Conservation (phyloP, 2,888 invertebrate species). For the Caenorhabditis sp. region DNA sequence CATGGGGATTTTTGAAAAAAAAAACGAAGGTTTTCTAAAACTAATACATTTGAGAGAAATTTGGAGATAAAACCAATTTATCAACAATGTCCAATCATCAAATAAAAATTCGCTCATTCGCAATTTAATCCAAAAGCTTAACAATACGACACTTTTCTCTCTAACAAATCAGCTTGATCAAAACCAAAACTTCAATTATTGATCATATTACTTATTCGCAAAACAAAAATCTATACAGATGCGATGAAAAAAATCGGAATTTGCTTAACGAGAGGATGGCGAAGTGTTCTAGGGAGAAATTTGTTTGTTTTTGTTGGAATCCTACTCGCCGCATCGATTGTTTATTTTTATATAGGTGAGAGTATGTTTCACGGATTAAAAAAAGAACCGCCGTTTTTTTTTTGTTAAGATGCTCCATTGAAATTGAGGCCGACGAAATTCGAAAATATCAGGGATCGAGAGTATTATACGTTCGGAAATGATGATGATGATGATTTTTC, state of each 20-base stretch:
- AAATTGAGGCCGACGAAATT: slow-evolving; percentile 6
- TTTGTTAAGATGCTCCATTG: slow-evolving; percentile 26
- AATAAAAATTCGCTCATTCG: too few species aligned
- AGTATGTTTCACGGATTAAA: slow-evolving; percentile 12
- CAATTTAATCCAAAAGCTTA: too few species aligned
- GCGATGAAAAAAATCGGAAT: slow-evolving; percentile 40
- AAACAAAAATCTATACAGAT: slow-evolving; percentile 19
- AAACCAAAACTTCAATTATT: too few species aligned
- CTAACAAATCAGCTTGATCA: too few species aligned
- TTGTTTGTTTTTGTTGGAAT: slow-evolving; percentile 42
- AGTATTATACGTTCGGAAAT: slow-evolving; percentile 11
- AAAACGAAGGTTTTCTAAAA: too few species aligned
- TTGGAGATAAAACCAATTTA: too few species aligned
- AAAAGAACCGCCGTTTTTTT: slow-evolving; percentile 7
- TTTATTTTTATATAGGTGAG: slow-evolving; percentile 47
- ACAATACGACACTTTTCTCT: too few species aligned
- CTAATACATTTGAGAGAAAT: too few species aligned
- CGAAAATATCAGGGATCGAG: slow-evolving; percentile 2
- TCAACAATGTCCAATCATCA: too few species aligned
- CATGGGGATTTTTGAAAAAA: too few species aligned
- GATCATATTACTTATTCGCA: too few species aligned
- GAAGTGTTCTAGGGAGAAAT: slow-evolving; percentile 33
- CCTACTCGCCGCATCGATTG: slow-evolving; percentile 38
- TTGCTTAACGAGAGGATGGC: slow-evolving; percentile 32
- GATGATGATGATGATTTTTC: background rate